These are phyloP conservation scores for Phalera bucephala DNA, from an alignment of 2,888 invertebrate genomes.

Conservation along the genomic window DNA sequence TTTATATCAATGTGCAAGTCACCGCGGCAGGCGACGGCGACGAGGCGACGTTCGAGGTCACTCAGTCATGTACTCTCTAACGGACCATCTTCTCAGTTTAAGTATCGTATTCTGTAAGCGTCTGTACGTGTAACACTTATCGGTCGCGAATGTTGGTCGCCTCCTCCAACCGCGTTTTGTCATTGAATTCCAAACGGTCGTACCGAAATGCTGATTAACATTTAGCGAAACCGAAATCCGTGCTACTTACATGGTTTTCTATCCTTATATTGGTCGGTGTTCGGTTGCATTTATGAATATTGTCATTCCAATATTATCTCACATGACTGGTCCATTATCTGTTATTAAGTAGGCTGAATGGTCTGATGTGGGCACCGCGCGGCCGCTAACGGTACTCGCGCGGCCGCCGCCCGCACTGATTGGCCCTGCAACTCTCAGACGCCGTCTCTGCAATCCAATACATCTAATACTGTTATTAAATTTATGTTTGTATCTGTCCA, in stretches of 20 bases:
- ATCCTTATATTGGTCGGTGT: constrained; percentile 6
- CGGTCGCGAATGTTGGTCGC: constrained; percentile 49
- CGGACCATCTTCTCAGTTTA: constrained; percentile 63
- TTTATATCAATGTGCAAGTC: constrained; percentile 60
- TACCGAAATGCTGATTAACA: constrained; percentile 25
- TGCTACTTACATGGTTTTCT: constrained; percentile 26
- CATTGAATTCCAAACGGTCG: constrained; percentile 37
- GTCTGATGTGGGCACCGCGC: constrained; percentile 50
- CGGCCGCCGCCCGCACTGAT: constrained; percentile 46
- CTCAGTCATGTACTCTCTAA: constrained; percentile 55
- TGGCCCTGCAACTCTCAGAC: constrained; percentile 68
- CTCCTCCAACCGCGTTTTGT: constrained; percentile 31
- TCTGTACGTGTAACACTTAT: constrained; percentile 56
- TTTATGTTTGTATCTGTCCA: constrained; percentile 63
- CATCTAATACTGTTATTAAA: constrained; percentile 79
- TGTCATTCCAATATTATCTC: constrained; percentile 39
- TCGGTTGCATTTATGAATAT: constrained; percentile 25
- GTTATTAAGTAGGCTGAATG: constrained; percentile 61
- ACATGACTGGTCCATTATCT: constrained; percentile 61
- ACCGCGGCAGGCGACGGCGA: constrained; percentile 36
- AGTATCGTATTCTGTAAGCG: constrained; percentile 55
- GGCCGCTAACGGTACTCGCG: constrained; percentile 63
- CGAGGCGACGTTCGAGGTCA: constrained; percentile 53
- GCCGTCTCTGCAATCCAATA: constrained; percentile 72
- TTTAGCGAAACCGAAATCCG: constrained; percentile 30